Conservation (phyloP, 1,140 invertebrate genomes). For the Leguminivora glycinivorella region DNA sequence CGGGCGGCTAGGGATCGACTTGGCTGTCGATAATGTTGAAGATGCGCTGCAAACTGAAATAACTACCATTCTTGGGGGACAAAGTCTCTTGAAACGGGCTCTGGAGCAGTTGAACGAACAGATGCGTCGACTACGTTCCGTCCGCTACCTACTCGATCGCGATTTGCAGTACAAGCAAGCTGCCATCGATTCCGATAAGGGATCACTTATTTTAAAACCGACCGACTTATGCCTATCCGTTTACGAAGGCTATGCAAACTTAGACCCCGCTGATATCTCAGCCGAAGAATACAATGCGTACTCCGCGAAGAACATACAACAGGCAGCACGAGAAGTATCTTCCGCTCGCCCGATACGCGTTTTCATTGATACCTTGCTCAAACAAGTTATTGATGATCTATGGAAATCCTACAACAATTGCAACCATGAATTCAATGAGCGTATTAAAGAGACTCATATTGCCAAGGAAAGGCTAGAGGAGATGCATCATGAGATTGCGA, state of each 20-base stretch:
- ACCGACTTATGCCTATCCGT: constrained; percentile 84
- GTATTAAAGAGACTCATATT: constrained; percentile 89
- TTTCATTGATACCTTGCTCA: constrained; percentile 89
- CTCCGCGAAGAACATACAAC: constrained; percentile 87
- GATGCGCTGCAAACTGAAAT: constrained; percentile 81
- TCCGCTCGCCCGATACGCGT: constrained; percentile 85
- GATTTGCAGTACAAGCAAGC: constrained; percentile 91
- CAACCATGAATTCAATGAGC: constrained; percentile 86
- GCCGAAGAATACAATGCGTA: constrained; percentile 89
- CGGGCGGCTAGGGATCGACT: constrained; percentile 87
- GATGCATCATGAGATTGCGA: constrained; percentile 85
- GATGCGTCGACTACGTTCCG: constrained; percentile 87
- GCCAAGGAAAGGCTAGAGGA: constrained; percentile 90
- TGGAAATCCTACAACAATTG: constrained; percentile 67
- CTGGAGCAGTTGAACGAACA: constrained; percentile 89
- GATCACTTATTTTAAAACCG: constrained; percentile 83
- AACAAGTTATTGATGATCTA: constrained; percentile 85
- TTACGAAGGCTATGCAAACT: constrained; percentile 81
- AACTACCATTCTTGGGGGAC: constrained; percentile 76
- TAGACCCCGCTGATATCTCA: constrained; percentile 84
- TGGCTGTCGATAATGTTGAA: constrained; percentile 87
- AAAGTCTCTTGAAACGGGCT: constrained; percentile 82
- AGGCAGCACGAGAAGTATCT: constrained; percentile 87
- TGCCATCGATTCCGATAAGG: constrained; percentile 87
- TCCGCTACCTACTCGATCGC: constrained; percentile 88